Conservation (phyloP, 1,140 invertebrate species). For the Drosophila cardini region DNA sequence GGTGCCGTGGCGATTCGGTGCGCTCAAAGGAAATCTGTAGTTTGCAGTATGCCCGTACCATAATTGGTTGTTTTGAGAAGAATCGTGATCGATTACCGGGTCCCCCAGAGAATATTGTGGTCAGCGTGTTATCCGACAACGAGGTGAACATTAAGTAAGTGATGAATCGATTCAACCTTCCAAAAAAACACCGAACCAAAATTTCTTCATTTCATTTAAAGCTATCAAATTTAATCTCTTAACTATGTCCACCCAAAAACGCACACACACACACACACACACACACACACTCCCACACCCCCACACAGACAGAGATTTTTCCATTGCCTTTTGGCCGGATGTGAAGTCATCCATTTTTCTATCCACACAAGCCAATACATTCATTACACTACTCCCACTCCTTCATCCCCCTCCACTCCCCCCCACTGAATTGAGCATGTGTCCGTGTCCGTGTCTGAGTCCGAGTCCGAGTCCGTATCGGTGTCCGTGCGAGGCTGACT, state of each 20-base stretch:
- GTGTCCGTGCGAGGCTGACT: constrained; percentile 29
- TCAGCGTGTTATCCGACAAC: constrained; percentile 85
- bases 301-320: not conserved
- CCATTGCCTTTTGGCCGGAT: constrained; percentile 55
- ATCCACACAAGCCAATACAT: constrained; percentile 68
- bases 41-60: constrained; percentile 89
- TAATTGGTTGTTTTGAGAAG: constrained; percentile 92
- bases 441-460: not conserved
- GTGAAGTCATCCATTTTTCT: constrained; percentile 75
- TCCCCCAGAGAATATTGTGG: constrained; percentile 90
- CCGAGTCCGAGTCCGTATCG: no score
- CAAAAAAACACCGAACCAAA: constrained; percentile 8
- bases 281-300: no score
- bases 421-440: constrained; percentile 21
- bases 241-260: constrained; percentile 24
- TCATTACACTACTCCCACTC: constrained; percentile 54
- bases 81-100: constrained; percentile 91
- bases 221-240: constrained; percentile 47
- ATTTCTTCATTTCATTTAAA: constrained; percentile 38
- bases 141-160: constrained; percentile 81
- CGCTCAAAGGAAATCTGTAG: constrained; percentile 88
- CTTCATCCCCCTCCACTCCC: constrained; percentile 25
- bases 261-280: no score
- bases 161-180: not conserved
- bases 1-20: constrained; percentile 88